Percentiles rank a stretch among this genome's conserved stretches.
These are phyloP conservation scores for Drosophila sulfurigaster DNA, from an alignment of 1,140 invertebrate genomes.

Conservation along the genomic window DNA sequence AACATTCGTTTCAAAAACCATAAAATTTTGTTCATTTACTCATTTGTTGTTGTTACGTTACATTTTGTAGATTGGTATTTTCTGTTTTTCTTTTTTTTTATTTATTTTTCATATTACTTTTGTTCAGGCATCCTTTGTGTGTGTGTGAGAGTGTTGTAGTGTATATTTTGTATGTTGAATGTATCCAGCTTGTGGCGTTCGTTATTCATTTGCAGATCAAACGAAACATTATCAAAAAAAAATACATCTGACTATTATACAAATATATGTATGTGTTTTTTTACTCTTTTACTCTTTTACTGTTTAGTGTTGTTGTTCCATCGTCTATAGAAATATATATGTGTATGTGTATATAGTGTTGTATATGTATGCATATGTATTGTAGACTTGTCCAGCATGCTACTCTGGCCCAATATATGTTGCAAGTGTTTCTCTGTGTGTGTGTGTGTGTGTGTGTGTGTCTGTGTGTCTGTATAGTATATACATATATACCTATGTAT, in stretches of 20 bases:
- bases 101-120: conserved; percentile 14
- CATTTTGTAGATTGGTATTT: conserved; percentile 29
- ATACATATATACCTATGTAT: conserved; percentile 18
- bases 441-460: conserved; percentile 27
- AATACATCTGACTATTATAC: conserved; percentile 39
- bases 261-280: conserved; percentile 43
- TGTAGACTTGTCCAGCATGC: conserved; percentile 38
- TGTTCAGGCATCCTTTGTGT: conserved; percentile 46
- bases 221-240: conserved; percentile 4
- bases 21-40: conserved; percentile 43
- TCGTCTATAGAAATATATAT: conserved; percentile 70
- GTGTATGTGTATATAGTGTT: conserved; percentile 30
- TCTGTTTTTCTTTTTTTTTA: not conserved
- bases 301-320: conserved; percentile 29
- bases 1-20: conserved; percentile 53
- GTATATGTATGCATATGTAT: conserved; percentile 46
- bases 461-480: conserved; percentile 7
- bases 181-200: conserved; percentile 27
- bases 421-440: conserved; percentile 21
- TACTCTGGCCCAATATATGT: conserved; percentile 30
- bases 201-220: conserved; percentile 13
- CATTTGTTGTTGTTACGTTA: conserved; percentile 21
- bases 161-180: conserved; percentile 40
- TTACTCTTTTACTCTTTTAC: conserved; percentile 10
- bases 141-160: conserved; percentile 35